A percentile compares a stretch with the other conserved stretches of the same genome.
These are phyloP conservation scores for Drosophila neocordata DNA, from an alignment of 1,140 invertebrate genomes.

Conservation along the genomic window DNA sequence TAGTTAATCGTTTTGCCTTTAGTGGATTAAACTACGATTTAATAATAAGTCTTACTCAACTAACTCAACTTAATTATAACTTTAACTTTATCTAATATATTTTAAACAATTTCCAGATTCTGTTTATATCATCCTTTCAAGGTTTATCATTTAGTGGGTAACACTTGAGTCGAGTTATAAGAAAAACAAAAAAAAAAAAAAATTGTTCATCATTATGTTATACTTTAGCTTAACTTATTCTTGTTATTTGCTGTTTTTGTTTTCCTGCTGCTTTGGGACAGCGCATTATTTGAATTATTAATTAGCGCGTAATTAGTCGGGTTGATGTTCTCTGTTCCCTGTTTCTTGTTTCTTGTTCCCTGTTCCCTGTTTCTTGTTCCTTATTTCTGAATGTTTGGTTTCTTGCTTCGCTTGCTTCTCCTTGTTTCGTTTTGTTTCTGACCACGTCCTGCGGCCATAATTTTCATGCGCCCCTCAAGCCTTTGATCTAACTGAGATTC, in stretches of 20 bases:
- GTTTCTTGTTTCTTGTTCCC: not conserved
- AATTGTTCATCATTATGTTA: constrained; percentile 3
- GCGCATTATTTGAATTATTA: constrained; percentile 80
- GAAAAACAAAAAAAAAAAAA: too few species aligned
- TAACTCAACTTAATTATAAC: too few species aligned
- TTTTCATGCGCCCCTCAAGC: constrained; percentile 52
- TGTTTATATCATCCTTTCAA: too few species aligned
- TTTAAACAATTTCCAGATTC: too few species aligned
- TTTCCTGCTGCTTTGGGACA: constrained; percentile 32
- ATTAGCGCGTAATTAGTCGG: constrained; percentile 77
- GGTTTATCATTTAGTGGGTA: constrained; percentile 9
- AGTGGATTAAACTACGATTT: too few species aligned
- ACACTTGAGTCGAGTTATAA: constrained; percentile 16
- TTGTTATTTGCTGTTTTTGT: constrained; percentile 35
- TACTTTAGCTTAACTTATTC: constrained; percentile 28
- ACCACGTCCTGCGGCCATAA: constrained; percentile 74
- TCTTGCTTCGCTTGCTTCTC: not conserved
- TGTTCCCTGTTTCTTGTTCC: not conserved
- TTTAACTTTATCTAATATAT: too few species aligned
- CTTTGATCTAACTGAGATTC: constrained; percentile 64
- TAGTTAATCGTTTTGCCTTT: too few species aligned
- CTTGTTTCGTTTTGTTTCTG: constrained; percentile 23
- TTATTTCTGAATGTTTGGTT: not conserved
- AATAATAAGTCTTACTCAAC: too few species aligned
- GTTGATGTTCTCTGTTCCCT: constrained; percentile 40